Conservation (phyloP, 1,140 invertebrate species). For the Lordiphosa stackelbergi region DNA sequence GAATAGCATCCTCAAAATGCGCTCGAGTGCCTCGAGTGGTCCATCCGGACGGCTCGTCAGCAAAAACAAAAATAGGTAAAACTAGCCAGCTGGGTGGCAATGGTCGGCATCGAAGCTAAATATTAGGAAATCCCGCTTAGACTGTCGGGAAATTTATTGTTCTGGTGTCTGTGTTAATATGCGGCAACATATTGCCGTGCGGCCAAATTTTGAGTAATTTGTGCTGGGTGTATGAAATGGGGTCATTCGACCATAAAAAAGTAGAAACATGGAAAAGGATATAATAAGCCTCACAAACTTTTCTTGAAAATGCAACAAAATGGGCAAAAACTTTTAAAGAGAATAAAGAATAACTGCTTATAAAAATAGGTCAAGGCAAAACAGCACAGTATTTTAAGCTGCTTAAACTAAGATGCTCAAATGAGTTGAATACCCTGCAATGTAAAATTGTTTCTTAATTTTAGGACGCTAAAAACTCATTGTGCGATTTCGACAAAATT, state of each 20-base stretch:
- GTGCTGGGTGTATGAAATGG: slow-evolving; percentile 14
- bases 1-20: slow-evolving; percentile 31
- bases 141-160: slow-evolving; percentile 51
- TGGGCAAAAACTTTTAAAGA: too few relatives aligned
- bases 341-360: too few relatives aligned
- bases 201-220: slow-evolving; percentile 32
- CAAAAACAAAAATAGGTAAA: neutral
- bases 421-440: too few relatives aligned
- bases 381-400: too few relatives aligned
- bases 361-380: too few relatives aligned
- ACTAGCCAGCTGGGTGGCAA: slow-evolving; percentile 3
- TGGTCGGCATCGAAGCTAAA: slow-evolving; percentile 37
- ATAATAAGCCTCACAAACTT: too few relatives aligned
- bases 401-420: too few relatives aligned
- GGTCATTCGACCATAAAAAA: slow-evolving; percentile 1
- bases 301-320: too few relatives aligned
- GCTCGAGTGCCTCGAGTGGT: slow-evolving; percentile 23
- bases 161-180: slow-evolving; percentile 36
- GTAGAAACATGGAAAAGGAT: too few relatives aligned
- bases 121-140: slow-evolving; percentile 50
- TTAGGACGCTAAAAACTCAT: too few relatives aligned
- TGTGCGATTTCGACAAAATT: too few relatives aligned
- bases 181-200: slow-evolving; percentile 38
- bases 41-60: slow-evolving; percentile 13
- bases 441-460: too few relatives aligned